phyloP scores from a whole-genome alignment of 2,113 vertebrate genomes.

The Dolichotis patagonum region DNA sequence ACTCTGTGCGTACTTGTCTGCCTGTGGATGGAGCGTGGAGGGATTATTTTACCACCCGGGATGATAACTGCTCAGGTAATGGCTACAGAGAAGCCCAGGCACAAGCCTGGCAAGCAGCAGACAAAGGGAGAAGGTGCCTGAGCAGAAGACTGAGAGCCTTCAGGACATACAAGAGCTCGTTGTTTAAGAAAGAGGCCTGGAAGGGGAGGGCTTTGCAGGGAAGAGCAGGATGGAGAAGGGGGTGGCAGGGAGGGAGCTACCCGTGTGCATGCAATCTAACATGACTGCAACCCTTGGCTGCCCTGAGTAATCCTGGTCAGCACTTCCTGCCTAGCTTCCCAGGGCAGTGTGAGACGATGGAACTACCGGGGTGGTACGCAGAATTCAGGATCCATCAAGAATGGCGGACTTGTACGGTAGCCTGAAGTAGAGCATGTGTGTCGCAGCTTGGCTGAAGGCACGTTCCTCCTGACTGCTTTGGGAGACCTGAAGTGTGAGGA shows the following conservation, averaged over 20 bases:
- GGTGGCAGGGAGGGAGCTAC: no score
- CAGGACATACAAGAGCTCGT: background rate
- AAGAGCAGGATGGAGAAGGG: rapidly evolving
- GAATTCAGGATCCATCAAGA: background rate
- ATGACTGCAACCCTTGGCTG: background rate
- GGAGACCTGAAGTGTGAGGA: background rate
- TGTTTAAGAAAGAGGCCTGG: background rate
- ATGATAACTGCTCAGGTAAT: background rate
- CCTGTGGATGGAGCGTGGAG: background rate
- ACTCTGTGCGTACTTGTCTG: background rate
- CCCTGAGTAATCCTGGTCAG: background rate
- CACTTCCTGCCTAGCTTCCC: background rate
- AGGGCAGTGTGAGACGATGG: background rate
- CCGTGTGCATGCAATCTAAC: background rate
- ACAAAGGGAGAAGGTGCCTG: background rate
- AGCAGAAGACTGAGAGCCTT: background rate
- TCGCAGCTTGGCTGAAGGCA: background rate
- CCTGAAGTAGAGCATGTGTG: background rate
- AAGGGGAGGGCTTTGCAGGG: background rate
- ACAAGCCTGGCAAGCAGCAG: background rate
- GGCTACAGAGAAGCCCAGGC: background rate
- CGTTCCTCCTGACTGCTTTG: background rate
- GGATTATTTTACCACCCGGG: background rate
- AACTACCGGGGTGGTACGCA: background rate
- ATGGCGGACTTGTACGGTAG: background rate